Evolutionary conservation across 2,113 vertebrate genomes (phyloP).

Genomic region (Pseudorectes ferrugineus): DNA sequence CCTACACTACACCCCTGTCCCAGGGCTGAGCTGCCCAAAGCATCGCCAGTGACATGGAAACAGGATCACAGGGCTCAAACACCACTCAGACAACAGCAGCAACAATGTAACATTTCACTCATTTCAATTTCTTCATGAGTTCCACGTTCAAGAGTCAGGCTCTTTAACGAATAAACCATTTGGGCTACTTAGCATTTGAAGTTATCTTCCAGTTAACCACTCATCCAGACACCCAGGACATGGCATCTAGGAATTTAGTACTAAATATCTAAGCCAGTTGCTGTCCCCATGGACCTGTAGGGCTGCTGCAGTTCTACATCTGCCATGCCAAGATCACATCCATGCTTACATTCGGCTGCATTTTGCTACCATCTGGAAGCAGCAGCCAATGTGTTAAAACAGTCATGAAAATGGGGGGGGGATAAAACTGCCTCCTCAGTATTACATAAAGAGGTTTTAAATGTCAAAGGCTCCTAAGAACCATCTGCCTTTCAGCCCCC

Average conservation of each 20-base stretch:
- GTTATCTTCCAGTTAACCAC: background rate
- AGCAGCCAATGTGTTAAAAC: background rate
- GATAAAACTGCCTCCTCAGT: background rate
- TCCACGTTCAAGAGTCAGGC: background rate
- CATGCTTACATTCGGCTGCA: background rate
- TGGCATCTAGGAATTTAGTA: background rate
- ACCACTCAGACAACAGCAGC: background rate
- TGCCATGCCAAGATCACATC: background rate
- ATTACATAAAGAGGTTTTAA: background rate
- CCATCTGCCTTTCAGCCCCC: background rate
- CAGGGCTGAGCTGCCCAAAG: background rate
- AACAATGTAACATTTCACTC: background rate
- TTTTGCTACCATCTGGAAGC: background rate
- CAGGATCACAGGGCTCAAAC: background rate
- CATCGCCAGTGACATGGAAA: rapidly evolving
- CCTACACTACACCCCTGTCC: too few species aligned
- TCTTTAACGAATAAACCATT: background rate
- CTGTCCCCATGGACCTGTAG: rapidly evolving
- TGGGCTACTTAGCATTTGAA: background rate
- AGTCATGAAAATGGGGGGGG: rapidly evolving
- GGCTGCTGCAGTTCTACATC: background rate
- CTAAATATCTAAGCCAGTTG: background rate
- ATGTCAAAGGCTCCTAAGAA: background rate
- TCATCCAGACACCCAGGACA: background rate
- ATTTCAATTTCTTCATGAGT: background rate